Conservation (phyloP, 2,797 vertebrate species). For the Pachyuromys duprasi region DNA sequence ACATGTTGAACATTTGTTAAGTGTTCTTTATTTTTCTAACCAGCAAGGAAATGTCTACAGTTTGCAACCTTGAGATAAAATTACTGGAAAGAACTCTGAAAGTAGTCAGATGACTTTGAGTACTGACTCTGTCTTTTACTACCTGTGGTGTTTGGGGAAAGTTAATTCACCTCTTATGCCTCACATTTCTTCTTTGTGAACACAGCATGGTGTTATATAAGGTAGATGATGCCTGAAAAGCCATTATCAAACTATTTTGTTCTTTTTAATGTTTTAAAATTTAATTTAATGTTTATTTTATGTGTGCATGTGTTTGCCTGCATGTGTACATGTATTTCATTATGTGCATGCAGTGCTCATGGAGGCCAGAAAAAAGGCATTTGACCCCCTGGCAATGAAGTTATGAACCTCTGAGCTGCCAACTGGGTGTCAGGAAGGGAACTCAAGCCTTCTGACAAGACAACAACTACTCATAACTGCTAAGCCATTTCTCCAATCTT, state of each 20-base stretch:
- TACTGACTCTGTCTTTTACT: neutral
- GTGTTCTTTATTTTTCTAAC: neutral
- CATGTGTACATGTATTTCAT: no score
- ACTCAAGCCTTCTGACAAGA: neutral
- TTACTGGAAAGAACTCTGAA: neutral
- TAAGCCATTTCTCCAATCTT: neutral
- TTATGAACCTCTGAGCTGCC: neutral
- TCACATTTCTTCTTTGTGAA: conserved; percentile 34
- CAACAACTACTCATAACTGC: neutral
- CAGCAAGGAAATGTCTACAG: conserved; percentile 1
- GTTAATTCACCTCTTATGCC: neutral
- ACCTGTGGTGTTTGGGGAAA: neutral
- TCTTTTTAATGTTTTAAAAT: neutral
- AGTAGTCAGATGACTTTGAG: conserved; percentile 6
- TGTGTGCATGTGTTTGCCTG: neutral
- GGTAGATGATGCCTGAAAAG: conserved; percentile 27
- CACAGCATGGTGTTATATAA: neutral
- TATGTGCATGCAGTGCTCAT: neutral
- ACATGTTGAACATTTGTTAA: conserved; percentile 10
- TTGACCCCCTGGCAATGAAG: neutral
- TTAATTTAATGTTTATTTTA: neutral
- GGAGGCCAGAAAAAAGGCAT: neutral
- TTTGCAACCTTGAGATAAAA: neutral
- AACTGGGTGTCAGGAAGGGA: neutral
- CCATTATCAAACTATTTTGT: neutral